Conservation (phyloP, 2,113 vertebrate species). For the Cheirogaleus medius region DNA sequence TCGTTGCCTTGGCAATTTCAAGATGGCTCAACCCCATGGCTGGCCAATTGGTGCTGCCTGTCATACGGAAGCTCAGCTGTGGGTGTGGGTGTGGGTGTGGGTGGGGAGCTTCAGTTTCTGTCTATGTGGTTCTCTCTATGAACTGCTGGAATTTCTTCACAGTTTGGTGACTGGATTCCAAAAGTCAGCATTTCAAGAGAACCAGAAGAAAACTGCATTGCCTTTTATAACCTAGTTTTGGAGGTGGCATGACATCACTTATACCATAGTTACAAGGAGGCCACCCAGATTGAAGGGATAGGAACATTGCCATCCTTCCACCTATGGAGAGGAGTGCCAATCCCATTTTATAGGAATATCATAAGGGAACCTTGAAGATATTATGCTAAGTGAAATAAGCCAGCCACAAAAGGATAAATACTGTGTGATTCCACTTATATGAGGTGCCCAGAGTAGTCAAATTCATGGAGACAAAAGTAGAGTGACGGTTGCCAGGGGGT, state of each 20-base stretch:
- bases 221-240: not conserved
- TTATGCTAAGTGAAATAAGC: not conserved
- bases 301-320: not conserved
- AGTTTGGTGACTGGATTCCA: not conserved
- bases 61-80: constrained; percentile 4
- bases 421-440: not conserved
- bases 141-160: not conserved
- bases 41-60: not conserved
- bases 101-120: not conserved
- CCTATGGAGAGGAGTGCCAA: not conserved
- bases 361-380: not conserved
- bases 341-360: not conserved
- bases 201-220: not conserved
- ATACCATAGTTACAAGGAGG: not conserved
- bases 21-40: not conserved
- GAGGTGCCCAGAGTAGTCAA: not conserved
- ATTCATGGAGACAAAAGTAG: not conserved
- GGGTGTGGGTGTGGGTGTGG: not conserved
- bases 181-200: constrained; percentile 3
- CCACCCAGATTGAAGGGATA: not conserved
- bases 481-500: not conserved
- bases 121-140: not conserved
- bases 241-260: not conserved
- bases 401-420: not conserved
- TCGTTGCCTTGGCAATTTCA: constrained; percentile 14